phyloP scores from a whole-genome alignment of 2,888 invertebrate genomes.

The Stegana nigrithorax region DNA sequence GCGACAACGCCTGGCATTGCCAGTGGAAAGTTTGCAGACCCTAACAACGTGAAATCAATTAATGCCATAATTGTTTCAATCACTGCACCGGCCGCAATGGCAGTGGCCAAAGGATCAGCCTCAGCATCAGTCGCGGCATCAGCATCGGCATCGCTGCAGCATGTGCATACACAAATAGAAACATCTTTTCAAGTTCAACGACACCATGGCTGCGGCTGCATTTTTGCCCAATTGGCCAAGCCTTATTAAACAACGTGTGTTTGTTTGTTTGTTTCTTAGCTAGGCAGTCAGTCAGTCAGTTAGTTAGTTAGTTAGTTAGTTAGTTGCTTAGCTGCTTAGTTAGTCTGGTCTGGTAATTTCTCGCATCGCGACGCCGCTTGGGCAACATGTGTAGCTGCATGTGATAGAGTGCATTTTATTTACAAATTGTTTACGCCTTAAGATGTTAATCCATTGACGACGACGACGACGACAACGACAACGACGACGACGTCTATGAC shows the following conservation, averaged over 20 bases:
- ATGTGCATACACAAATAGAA: constrained; percentile 9
- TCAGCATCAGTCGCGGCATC: too few relatives aligned
- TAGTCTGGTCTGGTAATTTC: too few relatives aligned
- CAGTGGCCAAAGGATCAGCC: constrained; percentile 3
- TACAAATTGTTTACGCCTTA: constrained; percentile 63
- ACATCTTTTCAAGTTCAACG: constrained; percentile 51
- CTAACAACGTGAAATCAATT: too few relatives aligned
- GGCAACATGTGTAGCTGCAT: constrained; percentile 39
- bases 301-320: too few relatives aligned
- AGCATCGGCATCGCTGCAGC: too few relatives aligned
- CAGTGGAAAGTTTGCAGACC: too few relatives aligned
- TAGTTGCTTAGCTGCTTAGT: too few relatives aligned
- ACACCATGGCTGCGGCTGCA: too few relatives aligned
- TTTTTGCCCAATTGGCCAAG: constrained; percentile 47
- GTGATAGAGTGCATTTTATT: constrained; percentile 63
- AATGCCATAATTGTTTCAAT: too few relatives aligned
- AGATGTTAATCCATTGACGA: constrained; percentile 47
- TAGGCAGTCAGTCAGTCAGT: too few relatives aligned
- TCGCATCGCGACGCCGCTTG: not conserved
- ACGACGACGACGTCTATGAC: not conserved
- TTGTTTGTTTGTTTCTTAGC: constrained; percentile 25
- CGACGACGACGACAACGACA: not conserved
- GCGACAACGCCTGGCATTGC: too few relatives aligned
- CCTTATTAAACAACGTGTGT: constrained; percentile 22
- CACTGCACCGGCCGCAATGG: constrained; percentile 6